Base-by-base conservation (phyloP, 2,113 vertebrate species). In the Eulacestoma nigropectus region DNA sequence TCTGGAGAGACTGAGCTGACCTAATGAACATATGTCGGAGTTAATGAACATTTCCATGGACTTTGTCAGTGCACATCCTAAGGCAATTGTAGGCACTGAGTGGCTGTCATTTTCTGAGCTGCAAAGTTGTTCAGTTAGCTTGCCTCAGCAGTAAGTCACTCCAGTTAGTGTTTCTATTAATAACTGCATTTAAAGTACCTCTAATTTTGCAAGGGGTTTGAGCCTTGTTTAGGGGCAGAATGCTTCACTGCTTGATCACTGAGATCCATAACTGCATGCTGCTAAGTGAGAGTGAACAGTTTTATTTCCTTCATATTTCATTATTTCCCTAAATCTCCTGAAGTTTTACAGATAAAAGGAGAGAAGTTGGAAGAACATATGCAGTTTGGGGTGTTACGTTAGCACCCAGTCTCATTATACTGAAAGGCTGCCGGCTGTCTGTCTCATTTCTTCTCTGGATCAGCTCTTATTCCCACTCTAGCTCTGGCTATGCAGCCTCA, bases 11-110 rank as follows among this genome's bases (percentile, higher is more conserved):
- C 73, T 89, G 85, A 94, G 62, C 68, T 87, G 93, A 96, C 91
- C 87, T 96, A 95, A 95, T 86, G 94, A 97, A 94, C 87, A 83
- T 93, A 94, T 89, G 95, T 85, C 93, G 26, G 81, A 95, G 84
- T 81, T 97, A 96, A 97, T 92, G 73, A 86, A 90, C 84, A 92
- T 96, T 95, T 95, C 79, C 89, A 81, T 8, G 56, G 82, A 88
- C 87, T 89, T 77, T 87, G 87, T 89, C 95, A 93, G 79, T 6
- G 39, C 49, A 80, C 56, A 89, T 96, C 91, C 95, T 96, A 65
- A 97, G 96, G 95, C 97, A 85, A 95, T 62, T 35, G 80, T 73
- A 85, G 77, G 86, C 87, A 79, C 90, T 68, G 96, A 97, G 85
- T 77, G 60, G 47, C 63, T 96, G 96, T 97, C 95, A 95, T 95